A percentile compares a stretch with the other conserved stretches of the same genome.
phyloP scores from a whole-genome alignment of 2,797 vertebrate species.

The Perodicticus potto region DNA sequence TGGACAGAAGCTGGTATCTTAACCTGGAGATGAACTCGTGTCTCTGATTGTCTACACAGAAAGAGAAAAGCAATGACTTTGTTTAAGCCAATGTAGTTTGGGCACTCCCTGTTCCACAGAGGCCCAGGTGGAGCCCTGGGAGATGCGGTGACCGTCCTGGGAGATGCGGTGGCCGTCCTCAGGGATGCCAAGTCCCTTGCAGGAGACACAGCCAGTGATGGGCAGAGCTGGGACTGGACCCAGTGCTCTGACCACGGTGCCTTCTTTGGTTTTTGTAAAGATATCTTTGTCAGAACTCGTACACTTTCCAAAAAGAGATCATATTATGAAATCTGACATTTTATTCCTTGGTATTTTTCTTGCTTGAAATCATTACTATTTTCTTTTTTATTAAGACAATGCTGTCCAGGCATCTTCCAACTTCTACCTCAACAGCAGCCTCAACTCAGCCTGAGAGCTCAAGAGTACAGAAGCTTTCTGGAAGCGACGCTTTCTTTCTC shows the following conservation, averaged over 20 bases:
- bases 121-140: background rate
- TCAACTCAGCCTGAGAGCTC: background rate
- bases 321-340: background rate
- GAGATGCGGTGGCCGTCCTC: background rate
- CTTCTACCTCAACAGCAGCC: background rate
- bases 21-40: background rate
- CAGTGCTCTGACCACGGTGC: background rate
- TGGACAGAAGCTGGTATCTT: background rate
- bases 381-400: background rate
- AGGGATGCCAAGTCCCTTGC: background rate
- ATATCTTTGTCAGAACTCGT: background rate
- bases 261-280: background rate
- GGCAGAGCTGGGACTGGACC: background rate
- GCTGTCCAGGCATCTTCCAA: background rate
- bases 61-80: background rate
- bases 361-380: background rate
- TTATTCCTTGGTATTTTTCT: background rate
- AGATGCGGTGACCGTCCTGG: background rate
- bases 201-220: background rate
- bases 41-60: rapidly evolving
- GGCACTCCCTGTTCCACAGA: background rate
- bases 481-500: conserved; percentile 47
- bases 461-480: background rate
- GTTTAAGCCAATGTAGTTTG: background rate
- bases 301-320: background rate